Evolutionary conservation across 2,888 invertebrate genomes (phyloP), one percentile per base, ranked within the genome.

Genomic region (Aelia acuminata): DNA sequence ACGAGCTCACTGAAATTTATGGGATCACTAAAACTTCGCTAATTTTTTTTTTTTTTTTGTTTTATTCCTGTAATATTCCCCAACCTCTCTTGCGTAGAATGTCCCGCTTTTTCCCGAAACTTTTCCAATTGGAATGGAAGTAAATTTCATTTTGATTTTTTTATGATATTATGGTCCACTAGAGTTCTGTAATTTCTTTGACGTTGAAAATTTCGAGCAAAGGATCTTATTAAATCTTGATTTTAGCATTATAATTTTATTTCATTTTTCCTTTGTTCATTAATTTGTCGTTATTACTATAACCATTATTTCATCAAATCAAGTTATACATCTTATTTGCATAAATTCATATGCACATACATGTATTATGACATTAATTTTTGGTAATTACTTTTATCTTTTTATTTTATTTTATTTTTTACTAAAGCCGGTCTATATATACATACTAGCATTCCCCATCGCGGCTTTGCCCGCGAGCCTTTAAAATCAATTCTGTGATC

Each of bases 91-190:
- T 70, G 8, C 35, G 10, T 39, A 39, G 39, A 39, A 75, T 39
- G 39, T 15, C 75, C 20, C 75, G 39, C 39, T 75, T 75, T 31
- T 39, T 20, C 20, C 2, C n/a, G 39, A 39, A 75, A 75, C 75
- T 75, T 75, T 75, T 75, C 75, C 75, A 75, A 75, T 75, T 39
- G 75, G 35, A 39, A 35, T 22, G 11, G 22, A 4, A 39, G 75
- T 75, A 75, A 75, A 75, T 75, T 39, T 20, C 39, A 39, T 39
- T 75, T 39, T 39, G 20, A 75, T 39, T 75, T 75, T 75, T 75
- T 39, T 39, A 75, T 18, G 75, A 39, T 75, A 39, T 75, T 75
- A 22, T 39, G 13, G 26, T 31, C n/a, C 57, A 15, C 11, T 57
- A 15, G 26, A 15, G 26, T 15, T 57, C 26, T 31, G 26, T 31